Evolutionary conservation across 2,797 vertebrate genomes (phyloP).

Genomic region (Hoplostethus atlanticus): DNA sequence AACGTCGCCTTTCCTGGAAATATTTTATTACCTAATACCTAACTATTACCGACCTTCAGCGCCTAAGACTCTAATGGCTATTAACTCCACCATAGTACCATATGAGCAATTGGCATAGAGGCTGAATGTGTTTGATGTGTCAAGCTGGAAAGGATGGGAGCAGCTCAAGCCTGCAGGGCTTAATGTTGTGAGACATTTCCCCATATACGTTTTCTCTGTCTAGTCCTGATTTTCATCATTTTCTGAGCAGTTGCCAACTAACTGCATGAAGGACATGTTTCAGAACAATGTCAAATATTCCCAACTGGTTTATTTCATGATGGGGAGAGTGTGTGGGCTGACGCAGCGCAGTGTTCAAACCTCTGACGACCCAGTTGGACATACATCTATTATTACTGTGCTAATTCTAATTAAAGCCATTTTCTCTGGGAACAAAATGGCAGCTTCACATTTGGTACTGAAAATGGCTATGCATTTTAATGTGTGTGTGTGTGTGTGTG

Average conservation of each 20-base stretch:
- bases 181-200: background rate
- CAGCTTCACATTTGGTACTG: slow-evolving; percentile 54
- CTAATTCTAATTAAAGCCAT: slow-evolving; percentile 72
- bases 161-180: background rate
- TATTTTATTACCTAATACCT: slow-evolving; percentile 2
- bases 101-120: background rate
- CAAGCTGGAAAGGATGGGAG: background rate
- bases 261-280: slow-evolving; percentile 16
- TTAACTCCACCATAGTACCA: background rate
- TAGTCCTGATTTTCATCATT: background rate
- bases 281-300: slow-evolving; percentile 36
- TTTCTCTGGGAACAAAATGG: slow-evolving; percentile 72
- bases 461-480: slow-evolving; percentile 48
- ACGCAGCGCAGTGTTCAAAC: slow-evolving; percentile 39
- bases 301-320: slow-evolving; percentile 24
- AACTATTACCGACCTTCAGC: slow-evolving; percentile 1
- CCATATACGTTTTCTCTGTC: slow-evolving; percentile 1
- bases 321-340: slow-evolving; percentile 37
- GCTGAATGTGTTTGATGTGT: background rate
- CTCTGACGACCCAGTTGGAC: slow-evolving; percentile 47
- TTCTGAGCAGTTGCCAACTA: slow-evolving; percentile 9
- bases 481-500: slow-evolving; percentile 10
- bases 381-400: slow-evolving; percentile 46
- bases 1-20: slow-evolving; percentile 3
- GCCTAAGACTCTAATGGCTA: background rate